Evolutionary conservation across 37 sponge, comb jelly and placozoan genomes (phyloP).

Genomic region (Bolinopsis microptera): DNA sequence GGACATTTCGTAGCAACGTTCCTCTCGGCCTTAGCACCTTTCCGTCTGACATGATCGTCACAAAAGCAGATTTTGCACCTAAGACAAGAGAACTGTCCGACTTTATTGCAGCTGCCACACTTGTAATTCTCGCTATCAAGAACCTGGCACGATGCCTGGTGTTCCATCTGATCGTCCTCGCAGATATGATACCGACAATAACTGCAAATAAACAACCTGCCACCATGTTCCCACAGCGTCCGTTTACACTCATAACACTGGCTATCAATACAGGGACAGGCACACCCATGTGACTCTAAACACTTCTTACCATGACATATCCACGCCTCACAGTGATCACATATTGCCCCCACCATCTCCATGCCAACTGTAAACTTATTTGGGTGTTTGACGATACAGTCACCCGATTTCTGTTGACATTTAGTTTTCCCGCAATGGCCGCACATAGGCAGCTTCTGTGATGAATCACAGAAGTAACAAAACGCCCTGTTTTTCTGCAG

Average conservation of each 20-base stretch:
- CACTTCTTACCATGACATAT: slow-evolving; percentile 97
- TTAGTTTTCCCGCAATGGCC: slow-evolving; percentile 97
- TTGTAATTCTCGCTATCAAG: slow-evolving; percentile 84
- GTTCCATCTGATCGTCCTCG: slow-evolving; percentile 99
- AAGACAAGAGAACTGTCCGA: slow-evolving; percentile 89
- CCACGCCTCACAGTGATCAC: slow-evolving; percentile 98
- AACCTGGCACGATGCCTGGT: slow-evolving; percentile 98
- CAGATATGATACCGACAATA: slow-evolving; percentile 87
- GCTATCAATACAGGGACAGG: slow-evolving; percentile 86
- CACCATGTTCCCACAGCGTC: slow-evolving; percentile 96
- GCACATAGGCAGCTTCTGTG: slow-evolving; percentile 89
- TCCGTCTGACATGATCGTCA: slow-evolving; percentile 93
- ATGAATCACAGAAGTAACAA: slow-evolving; percentile 89
- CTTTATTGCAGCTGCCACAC: slow-evolving; percentile 89
- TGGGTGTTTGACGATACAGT: slow-evolving; percentile 93
- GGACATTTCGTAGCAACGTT: slow-evolving; percentile 86
- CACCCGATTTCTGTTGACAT: slow-evolving; percentile 92
- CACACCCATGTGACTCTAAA: slow-evolving; percentile 93
- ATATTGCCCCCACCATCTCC: slow-evolving; percentile 94
- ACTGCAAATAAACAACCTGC: slow-evolving; percentile 88
- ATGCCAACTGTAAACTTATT: slow-evolving; percentile 83
- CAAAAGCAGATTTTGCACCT: slow-evolving; percentile 94
- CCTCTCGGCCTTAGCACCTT: slow-evolving; percentile 85
- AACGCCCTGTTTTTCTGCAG: slow-evolving; percentile 96
- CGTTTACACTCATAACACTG: slow-evolving; percentile 88